Conservation (phyloP, 2,888 invertebrate genomes). For the Atrina japonica region DNA sequence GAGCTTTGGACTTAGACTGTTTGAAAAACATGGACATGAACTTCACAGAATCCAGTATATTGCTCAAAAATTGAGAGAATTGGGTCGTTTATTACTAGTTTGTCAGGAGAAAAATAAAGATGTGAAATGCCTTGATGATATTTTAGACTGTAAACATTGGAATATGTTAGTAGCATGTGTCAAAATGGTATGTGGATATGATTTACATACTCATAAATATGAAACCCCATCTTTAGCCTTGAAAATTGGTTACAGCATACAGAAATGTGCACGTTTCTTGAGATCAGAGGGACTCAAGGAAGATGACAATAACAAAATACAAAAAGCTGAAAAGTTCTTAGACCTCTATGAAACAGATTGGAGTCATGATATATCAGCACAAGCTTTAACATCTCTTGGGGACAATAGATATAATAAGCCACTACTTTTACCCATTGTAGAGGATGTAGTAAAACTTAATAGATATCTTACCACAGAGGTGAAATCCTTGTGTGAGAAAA, state of each 20-base stretch:
- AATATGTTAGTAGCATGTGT: constrained; percentile 22
- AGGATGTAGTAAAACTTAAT: constrained; percentile 39
- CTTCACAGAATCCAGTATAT: constrained; percentile 16
- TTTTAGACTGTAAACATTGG: constrained; percentile 13
- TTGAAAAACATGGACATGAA: constrained; percentile 19
- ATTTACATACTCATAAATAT: constrained; percentile 11
- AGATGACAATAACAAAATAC: constrained; percentile 6
- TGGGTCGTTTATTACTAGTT: constrained; percentile 10
- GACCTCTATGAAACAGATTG: constrained; percentile 29
- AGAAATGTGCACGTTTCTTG: constrained; percentile 32
- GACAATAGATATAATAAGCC: constrained; percentile 41
- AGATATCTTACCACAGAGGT: constrained; percentile 8
- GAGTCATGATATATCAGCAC: constrained; percentile 25
- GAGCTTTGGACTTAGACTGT: constrained; percentile 18
- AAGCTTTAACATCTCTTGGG: constrained; percentile 31
- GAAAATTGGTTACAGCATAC: constrained; percentile 37
- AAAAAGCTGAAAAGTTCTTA: constrained; percentile 13
- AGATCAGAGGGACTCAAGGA: constrained; percentile 24
- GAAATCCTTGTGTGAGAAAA: neutral
- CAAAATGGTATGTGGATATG: constrained; percentile 14
- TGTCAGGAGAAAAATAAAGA: neutral
- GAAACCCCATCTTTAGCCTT: constrained; percentile 33
- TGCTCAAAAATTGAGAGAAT: constrained; percentile 28
- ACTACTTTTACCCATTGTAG: constrained; percentile 39
- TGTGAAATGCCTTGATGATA: constrained; percentile 20